Evolutionary conservation across 2,888 invertebrate genomes (phyloP).

Genomic region (Synergus gifuensis): DNA sequence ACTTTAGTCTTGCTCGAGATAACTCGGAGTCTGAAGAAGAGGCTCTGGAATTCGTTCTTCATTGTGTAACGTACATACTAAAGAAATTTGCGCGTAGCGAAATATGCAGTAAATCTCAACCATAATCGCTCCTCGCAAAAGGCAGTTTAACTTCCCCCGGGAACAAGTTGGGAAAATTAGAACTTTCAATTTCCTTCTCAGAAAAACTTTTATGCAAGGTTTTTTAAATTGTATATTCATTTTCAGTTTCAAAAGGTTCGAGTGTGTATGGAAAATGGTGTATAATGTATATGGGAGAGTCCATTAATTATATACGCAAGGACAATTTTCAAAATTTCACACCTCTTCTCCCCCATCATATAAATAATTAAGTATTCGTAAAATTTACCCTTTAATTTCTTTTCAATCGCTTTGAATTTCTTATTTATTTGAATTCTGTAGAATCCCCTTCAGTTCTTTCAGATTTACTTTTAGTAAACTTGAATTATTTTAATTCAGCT

Average conservation of each 20-base stretch:
- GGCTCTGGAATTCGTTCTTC: constrained; percentile 29
- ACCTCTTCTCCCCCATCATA: too few relatives aligned
- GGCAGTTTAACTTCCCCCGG: not conserved
- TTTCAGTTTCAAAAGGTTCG: not conserved
- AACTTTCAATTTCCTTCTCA: constrained; percentile 32
- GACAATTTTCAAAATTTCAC: too few relatives aligned
- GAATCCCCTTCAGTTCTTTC: too few relatives aligned
- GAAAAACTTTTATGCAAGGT: not conserved
- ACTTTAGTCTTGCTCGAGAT: constrained; percentile 25
- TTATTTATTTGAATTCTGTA: too few relatives aligned
- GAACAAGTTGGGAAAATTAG: constrained; percentile 9
- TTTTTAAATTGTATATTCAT: not conserved
- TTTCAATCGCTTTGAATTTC: too few relatives aligned
- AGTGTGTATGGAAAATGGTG: not conserved
- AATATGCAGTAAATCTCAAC: constrained; percentile 19
- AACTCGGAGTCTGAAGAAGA: constrained; percentile 11
- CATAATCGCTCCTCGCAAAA: constrained; percentile 29
- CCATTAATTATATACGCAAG: too few relatives aligned
- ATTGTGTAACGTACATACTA: constrained; percentile 30
- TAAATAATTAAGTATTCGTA: too few relatives aligned
- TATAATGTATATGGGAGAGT: too few relatives aligned
- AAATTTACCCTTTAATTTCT: too few relatives aligned
- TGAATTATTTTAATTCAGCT: too few relatives aligned
- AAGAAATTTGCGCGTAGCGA: constrained; percentile 34
- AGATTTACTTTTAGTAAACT: too few relatives aligned